These are phyloP conservation scores for Aegithalos caudatus DNA, from an alignment of 2,113 vertebrate species.

Conservation along the genomic window DNA sequence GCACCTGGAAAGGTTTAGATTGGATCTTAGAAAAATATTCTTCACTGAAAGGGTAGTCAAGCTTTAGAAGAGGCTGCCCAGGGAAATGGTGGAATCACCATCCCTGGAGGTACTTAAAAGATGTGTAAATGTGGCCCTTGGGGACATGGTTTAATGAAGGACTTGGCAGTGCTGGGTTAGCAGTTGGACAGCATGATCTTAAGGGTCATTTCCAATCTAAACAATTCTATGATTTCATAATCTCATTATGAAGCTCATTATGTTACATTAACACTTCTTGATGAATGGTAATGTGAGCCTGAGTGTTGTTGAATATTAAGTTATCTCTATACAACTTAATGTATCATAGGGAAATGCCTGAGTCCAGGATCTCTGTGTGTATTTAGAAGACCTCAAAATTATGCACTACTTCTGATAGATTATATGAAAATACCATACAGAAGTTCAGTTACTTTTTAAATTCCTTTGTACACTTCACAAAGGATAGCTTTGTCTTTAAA, in stretches of 20 bases:
- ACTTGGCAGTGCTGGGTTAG: neutral
- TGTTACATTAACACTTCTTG: neutral
- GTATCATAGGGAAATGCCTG: neutral
- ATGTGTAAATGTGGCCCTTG: neutral
- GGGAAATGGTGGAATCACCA: neutral
- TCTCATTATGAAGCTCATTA: too few species aligned
- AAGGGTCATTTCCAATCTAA: neutral
- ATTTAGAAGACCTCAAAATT: neutral
- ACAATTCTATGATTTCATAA: neutral
- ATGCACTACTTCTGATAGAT: neutral
- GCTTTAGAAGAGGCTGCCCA: neutral
- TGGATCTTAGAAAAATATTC: neutral
- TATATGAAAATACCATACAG: neutral
- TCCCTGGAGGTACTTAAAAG: neutral
- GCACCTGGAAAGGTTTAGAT: neutral
- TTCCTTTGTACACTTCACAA: neutral
- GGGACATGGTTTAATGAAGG: neutral
- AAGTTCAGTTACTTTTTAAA: neutral
- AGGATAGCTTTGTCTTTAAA: neutral
- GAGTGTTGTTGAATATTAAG: neutral
- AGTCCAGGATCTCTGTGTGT: neutral
- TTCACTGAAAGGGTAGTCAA: neutral
- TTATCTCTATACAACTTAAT: neutral
- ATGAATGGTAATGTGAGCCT: neutral
- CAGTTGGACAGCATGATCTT: neutral